Conservation (phyloP, 2,888 invertebrate genomes). For the Drosophila greeni region DNA sequence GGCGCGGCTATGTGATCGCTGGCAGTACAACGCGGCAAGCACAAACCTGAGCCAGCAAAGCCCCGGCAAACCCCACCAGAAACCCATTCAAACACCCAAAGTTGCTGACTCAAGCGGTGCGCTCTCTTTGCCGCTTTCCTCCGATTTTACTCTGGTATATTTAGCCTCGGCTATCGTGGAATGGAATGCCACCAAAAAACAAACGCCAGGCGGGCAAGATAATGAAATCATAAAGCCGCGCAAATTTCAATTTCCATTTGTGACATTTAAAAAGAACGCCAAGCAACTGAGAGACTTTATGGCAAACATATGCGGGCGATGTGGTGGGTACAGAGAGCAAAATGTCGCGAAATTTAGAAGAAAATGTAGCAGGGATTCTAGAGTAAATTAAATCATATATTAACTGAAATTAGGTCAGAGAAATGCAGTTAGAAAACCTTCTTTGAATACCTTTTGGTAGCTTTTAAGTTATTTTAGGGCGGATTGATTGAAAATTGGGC, state of each 20-base stretch:
- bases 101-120: conserved; percentile 27
- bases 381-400: not conserved
- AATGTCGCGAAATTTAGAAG: not conserved
- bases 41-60: conserved; percentile 51
- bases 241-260: conserved; percentile 59
- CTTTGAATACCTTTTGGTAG: not conserved
- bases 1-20: conserved; percentile 13
- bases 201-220: conserved; percentile 26
- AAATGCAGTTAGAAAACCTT: too few relatives aligned
- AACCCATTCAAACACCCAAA: conserved; percentile 38
- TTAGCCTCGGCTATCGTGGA: conserved; percentile 27
- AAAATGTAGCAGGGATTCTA: not conserved
- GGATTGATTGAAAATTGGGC: too few relatives aligned
- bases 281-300: conserved; percentile 22
- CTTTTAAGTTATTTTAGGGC: too few relatives aligned
- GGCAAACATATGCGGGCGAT: conserved; percentile 30
- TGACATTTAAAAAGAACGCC: conserved; percentile 35
- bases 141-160: conserved; percentile 17
- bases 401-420: not conserved
- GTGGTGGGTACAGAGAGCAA: conserved; percentile 11
- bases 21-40: conserved; percentile 31
- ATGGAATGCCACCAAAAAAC: conserved; percentile 42
- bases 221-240: conserved; percentile 50
- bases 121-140: conserved; percentile 30
- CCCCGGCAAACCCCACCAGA: conserved; percentile 22